Conservation (phyloP, 2,113 vertebrate species). For the Poeciliopsis retropinna region DNA sequence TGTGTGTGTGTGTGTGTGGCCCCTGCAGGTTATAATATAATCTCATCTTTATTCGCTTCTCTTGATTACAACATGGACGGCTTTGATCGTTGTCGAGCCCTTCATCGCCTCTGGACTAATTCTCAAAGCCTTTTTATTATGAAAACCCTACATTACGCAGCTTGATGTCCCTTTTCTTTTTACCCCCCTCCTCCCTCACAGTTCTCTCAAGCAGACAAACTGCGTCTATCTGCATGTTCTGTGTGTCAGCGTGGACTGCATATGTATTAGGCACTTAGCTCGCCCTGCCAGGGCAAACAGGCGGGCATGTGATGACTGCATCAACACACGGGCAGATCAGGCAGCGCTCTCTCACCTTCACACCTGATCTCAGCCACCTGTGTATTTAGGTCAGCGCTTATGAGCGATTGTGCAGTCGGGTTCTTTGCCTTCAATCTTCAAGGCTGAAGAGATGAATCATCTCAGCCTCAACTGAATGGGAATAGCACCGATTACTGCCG, state of each 20-base stretch:
- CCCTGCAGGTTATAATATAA: slow-evolving; percentile 40
- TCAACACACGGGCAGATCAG: slow-evolving; percentile 7
- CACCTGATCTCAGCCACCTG: slow-evolving; percentile 35
- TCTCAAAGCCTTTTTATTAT: slow-evolving; percentile 60
- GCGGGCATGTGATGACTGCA: slow-evolving; percentile 1
- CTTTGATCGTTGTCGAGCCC: slow-evolving; percentile 67
- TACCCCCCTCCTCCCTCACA: neutral
- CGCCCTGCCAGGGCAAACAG: neutral
- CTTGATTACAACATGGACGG: slow-evolving; percentile 61
- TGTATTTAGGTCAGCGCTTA: slow-evolving; percentile 44
- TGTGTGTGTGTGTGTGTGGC: slow-evolving; percentile 33
- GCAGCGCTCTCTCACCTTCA: slow-evolving; percentile 29
- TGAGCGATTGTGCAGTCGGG: neutral
- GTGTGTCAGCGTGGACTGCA: slow-evolving; percentile 25
- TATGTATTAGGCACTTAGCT: slow-evolving; percentile 25
- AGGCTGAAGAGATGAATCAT: neutral
- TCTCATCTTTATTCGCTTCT: slow-evolving; percentile 48
- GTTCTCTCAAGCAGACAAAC: slow-evolving; percentile 8
- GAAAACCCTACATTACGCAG: slow-evolving; percentile 22
- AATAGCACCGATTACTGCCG: neutral
- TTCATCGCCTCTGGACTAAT: slow-evolving; percentile 59
- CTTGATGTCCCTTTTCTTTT: neutral
- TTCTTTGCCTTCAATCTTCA: slow-evolving; percentile 4
- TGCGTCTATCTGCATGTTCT: slow-evolving; percentile 43
- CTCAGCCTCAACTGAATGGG: neutral